phyloP scores from a whole-genome alignment of 2,888 invertebrate genomes.

The Trachelus iudaicus region DNA sequence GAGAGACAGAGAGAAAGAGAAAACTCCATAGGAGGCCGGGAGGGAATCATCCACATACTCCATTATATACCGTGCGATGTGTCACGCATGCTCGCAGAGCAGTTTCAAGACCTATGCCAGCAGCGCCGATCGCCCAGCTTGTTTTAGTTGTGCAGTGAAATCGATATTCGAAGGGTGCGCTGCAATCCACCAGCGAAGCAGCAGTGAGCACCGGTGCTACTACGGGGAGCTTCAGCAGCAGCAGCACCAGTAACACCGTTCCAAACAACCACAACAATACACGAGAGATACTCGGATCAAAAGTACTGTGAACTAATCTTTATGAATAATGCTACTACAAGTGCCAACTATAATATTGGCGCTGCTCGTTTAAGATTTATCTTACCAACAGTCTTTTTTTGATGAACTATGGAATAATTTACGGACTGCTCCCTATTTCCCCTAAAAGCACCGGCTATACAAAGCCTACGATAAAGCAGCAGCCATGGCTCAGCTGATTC shows the following conservation, averaged over 20 bases:
- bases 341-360: background rate
- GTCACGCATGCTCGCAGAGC: background rate
- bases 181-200: background rate
- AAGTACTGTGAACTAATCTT: background rate
- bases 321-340: background rate
- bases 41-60: background rate
- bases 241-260: background rate
- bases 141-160: background rate
- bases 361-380: background rate
- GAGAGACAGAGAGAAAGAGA: background rate
- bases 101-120: background rate
- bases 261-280: background rate
- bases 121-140: background rate
- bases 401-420: background rate
- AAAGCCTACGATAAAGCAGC: background rate
- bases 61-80: background rate
- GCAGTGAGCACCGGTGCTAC: background rate
- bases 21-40: background rate
- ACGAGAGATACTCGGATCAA: background rate
- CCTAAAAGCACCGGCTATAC: background rate
- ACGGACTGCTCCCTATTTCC: background rate
- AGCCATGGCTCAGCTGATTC: background rate
- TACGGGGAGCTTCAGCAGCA: background rate
- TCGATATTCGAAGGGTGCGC: constrained; percentile 4
- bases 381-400: background rate